Percentiles rank a stretch among this genome's conserved stretches.
phyloP scores from a whole-genome alignment of 2,113 vertebrate species.

The Nothobranchius kuhntae region DNA sequence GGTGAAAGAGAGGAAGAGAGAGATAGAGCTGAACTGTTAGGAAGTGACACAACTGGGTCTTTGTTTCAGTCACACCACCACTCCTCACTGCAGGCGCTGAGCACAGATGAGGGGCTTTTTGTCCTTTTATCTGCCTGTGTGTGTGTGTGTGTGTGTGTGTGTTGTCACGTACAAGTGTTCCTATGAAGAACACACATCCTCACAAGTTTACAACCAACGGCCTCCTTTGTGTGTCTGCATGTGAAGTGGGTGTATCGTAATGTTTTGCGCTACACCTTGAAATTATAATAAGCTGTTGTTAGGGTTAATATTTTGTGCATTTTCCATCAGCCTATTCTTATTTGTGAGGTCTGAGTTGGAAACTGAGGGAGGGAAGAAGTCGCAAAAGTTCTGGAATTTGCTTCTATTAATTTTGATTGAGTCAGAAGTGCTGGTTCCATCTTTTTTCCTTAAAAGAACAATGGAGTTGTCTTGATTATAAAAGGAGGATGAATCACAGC shows the following conservation, averaged over 20 bases:
- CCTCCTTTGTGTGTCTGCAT: not conserved
- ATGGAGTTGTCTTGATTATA: constrained; percentile 17
- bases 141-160: constrained; percentile 32
- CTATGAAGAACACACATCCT: constrained; percentile 24
- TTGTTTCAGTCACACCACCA: constrained; percentile 82
- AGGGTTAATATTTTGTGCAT: constrained; percentile 27
- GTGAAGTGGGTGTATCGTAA: constrained; percentile 13
- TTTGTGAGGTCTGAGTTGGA: constrained; percentile 15
- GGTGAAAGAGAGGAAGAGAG: constrained; percentile 45
- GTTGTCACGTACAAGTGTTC: constrained; percentile 7
- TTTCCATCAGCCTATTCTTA: constrained; percentile 14
- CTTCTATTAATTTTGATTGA: constrained; percentile 46
- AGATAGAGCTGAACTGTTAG: constrained; percentile 71
- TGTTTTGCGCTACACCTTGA: constrained; percentile 15
- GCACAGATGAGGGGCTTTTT: constrained; percentile 66
- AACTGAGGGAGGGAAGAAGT: not conserved
- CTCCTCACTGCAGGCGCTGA: constrained; percentile 80
- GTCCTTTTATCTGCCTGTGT: constrained; percentile 62
- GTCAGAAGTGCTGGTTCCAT: constrained; percentile 16
- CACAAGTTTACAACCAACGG: constrained; percentile 13
- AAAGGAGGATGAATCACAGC: constrained; percentile 17
- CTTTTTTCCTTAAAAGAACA: constrained; percentile 34
- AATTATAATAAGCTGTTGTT: constrained; percentile 32
- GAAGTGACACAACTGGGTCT: constrained; percentile 94
- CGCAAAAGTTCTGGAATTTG: constrained; percentile 11